Base-by-base conservation (phyloP, 2,888 invertebrate genomes). In the Conchocele bisecta region DNA sequence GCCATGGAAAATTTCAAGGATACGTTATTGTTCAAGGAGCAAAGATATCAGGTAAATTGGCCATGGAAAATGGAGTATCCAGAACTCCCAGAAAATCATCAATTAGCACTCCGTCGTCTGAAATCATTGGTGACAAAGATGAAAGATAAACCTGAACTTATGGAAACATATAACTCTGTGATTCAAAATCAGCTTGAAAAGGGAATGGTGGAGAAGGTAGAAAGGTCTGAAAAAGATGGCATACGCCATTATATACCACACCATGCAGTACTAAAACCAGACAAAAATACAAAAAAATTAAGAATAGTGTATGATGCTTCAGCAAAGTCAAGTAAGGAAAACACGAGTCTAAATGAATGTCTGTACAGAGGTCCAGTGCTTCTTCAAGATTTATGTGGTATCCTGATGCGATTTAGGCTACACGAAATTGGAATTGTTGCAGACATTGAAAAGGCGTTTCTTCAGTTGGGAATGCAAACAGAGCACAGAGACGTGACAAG, bases 361-460 rank as follows among this genome's bases (percentile, higher is more conserved):
- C 41, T 67, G 20, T 41, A 42, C 42, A 39, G 42, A 29, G 67
- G 67, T 9, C 67, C 67, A 7, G 28, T 41, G 11, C 28, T 67
- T 13, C 44, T 60, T 11, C 26, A 67, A 31, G 67, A 60, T 42
- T 42, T 67, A 13, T 20, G 31, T 42, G 60, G 44, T 3, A 41
- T 68, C 5, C 24, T 61, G 15, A 6, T 50, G 3, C n/a, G 60
- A 26, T 68, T 68, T 26, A 28, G 68, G 15, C 11, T 48, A 7
- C 42, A 51, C 26, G 20, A 20, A 13, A 24, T 54, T 13, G 68
- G 46, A 4, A 17, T 61, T 2, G 37, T 44, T 3, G 29, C 51
- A 17, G 68, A 68, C 33, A 68, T 68, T 17, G 61, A 68, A 33
- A 68, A 68, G 29, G 53, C 51, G 2, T 68, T 68, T 24, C 39